Evolutionary conservation across 2,113 vertebrate species (phyloP).

Genomic region (Crocuta crocuta): DNA sequence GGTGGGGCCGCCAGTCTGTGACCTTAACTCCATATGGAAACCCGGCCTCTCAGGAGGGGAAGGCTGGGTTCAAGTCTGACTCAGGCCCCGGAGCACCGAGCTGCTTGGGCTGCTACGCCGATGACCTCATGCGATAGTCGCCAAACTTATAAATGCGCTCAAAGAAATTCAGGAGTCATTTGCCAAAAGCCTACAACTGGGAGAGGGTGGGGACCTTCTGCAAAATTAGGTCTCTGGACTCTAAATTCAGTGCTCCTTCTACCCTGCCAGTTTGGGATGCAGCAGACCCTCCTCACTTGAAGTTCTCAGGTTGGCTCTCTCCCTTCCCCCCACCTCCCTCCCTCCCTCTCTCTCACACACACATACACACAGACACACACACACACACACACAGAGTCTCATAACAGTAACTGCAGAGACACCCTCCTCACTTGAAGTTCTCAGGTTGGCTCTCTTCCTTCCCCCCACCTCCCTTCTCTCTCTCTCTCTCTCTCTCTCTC

Average conservation of each 20-base stretch:
- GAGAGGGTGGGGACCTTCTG: neutral
- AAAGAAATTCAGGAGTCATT: neutral
- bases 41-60: neutral
- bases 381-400: neutral
- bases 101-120: neutral
- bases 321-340: no score
- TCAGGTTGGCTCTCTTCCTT: no score
- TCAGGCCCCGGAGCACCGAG: neutral
- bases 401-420: neutral
- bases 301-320: neutral
- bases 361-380: neutral
- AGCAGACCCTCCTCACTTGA: neutral
- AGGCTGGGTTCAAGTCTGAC: neutral
- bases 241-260: neutral
- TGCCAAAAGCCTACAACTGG: neutral
- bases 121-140: neutral
- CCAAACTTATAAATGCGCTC: neutral
- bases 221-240: constrained; percentile 3
- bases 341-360: neutral
- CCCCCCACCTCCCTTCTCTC: no score
- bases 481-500: neutral
- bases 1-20: neutral
- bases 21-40: neutral
- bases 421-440: neutral
- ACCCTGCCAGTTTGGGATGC: neutral